Conservation (phyloP, 2,113 vertebrate genomes). For the Cepphus grylle region DNA sequence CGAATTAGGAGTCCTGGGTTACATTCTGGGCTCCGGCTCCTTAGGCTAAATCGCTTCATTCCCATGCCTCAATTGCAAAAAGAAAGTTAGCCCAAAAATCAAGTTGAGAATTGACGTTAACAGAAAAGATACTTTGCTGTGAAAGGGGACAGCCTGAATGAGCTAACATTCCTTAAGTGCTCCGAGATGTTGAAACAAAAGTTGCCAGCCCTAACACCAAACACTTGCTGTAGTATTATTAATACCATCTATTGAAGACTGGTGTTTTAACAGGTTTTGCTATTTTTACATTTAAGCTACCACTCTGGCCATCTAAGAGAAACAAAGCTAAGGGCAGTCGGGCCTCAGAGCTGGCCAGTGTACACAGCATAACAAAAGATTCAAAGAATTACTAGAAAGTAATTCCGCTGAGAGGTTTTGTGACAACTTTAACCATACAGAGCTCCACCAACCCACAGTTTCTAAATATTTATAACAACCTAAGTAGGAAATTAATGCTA, state of each 20-base stretch:
- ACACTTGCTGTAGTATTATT: background rate
- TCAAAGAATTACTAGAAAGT: conserved; percentile 42
- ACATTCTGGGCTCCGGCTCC: background rate
- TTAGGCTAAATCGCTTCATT: background rate
- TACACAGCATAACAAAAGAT: background rate
- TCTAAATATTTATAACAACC: conserved; percentile 49
- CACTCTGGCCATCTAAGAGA: background rate
- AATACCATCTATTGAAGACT: conserved; percentile 20
- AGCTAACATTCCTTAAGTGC: background rate
- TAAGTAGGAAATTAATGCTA: conserved; percentile 30
- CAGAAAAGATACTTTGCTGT: background rate
- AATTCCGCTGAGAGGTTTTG: background rate
- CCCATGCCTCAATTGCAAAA: background rate
- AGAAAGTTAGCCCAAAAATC: background rate
- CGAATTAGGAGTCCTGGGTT: background rate
- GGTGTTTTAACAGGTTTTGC: background rate
- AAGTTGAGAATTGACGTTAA: background rate
- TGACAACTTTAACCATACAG: conserved; percentile 8
- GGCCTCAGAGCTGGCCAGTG: background rate
- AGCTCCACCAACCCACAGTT: conserved; percentile 9
- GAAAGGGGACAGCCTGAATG: background rate
- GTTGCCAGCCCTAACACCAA: background rate
- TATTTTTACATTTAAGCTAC: conserved; percentile 23
- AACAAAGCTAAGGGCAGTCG: conserved; percentile 25
- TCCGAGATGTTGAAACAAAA: background rate